A percentile compares a stretch with the other conserved stretches of the same genome.
phyloP scores from a whole-genome alignment of 2,113 vertebrate species.

The Hydropotes inermis region DNA sequence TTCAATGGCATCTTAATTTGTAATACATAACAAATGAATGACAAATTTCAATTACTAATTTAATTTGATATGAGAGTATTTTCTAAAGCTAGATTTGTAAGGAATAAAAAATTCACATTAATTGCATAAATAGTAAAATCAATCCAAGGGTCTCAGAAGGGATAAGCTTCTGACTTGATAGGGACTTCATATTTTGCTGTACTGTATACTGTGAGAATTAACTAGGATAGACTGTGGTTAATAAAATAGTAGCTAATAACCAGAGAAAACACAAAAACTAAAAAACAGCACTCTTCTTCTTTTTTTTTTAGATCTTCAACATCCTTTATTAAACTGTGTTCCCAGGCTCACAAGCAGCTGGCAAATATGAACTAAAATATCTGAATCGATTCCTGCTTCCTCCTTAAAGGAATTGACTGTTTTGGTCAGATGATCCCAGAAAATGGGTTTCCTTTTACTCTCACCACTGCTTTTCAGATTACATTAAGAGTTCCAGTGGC shows the following conservation, averaged over 20 bases:
- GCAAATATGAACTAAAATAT: not conserved
- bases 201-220: not conserved
- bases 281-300: not conserved
- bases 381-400: not conserved
- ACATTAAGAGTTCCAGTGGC: not conserved
- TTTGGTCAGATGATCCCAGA: not conserved
- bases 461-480: constrained; percentile 30
- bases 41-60: not conserved
- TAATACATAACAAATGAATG: constrained; percentile 33
- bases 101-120: not conserved
- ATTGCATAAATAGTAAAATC: not conserved
- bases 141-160: not conserved
- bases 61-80: not conserved
- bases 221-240: not conserved
- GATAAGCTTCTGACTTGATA: not conserved
- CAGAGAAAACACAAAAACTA: not conserved
- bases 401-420: not conserved
- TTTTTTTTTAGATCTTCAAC: not conserved
- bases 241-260: not conserved
- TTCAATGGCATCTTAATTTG: constrained; percentile 39
- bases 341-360: not conserved
- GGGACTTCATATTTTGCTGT: not conserved
- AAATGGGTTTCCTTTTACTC: not conserved
- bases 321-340: constrained; percentile 32
- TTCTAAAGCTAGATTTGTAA: constrained; percentile 9